Conservation (phyloP, 2,888 invertebrate species). For the Lymantria dispar region DNA sequence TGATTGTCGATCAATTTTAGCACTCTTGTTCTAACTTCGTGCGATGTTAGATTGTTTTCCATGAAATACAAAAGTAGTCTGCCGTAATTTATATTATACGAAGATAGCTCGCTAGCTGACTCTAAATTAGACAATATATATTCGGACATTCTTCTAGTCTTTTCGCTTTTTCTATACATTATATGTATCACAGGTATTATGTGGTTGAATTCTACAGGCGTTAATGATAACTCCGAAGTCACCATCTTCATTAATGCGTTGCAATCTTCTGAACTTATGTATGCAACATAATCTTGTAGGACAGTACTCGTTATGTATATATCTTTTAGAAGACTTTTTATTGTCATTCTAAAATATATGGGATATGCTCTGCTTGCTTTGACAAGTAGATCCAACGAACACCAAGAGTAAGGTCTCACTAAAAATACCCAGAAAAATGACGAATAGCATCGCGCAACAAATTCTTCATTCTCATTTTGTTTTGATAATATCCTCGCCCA, state of each 20-base stretch:
- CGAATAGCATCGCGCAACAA: slow-evolving; percentile 11
- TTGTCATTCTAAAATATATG: slow-evolving; percentile 1
- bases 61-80: slow-evolving; percentile 12
- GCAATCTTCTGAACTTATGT: slow-evolving; percentile 3
- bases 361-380: slow-evolving; percentile 19
- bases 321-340: slow-evolving; percentile 5
- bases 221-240: slow-evolving; percentile 2
- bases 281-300: slow-evolving; percentile 13
- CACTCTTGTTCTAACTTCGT: background rate
- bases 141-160: slow-evolving; percentile 4
- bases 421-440: slow-evolving; percentile 13
- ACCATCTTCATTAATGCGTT: slow-evolving; percentile 5
- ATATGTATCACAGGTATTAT: slow-evolving; percentile 4
- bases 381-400: slow-evolving; percentile 13
- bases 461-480: slow-evolving; percentile 2
- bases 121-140: slow-evolving; percentile 7
- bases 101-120: background rate
- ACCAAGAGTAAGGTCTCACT: slow-evolving; percentile 13
- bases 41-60: slow-evolving; percentile 1
- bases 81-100: slow-evolving; percentile 12
- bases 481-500: slow-evolving; percentile 12
- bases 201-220: slow-evolving; percentile 5
- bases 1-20: background rate
- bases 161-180: slow-evolving; percentile 10
- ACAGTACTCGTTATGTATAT: slow-evolving; percentile 5